Evolutionary conservation across 2,797 vertebrate species (phyloP).

Genomic region (Halcyon smyrnensis): DNA sequence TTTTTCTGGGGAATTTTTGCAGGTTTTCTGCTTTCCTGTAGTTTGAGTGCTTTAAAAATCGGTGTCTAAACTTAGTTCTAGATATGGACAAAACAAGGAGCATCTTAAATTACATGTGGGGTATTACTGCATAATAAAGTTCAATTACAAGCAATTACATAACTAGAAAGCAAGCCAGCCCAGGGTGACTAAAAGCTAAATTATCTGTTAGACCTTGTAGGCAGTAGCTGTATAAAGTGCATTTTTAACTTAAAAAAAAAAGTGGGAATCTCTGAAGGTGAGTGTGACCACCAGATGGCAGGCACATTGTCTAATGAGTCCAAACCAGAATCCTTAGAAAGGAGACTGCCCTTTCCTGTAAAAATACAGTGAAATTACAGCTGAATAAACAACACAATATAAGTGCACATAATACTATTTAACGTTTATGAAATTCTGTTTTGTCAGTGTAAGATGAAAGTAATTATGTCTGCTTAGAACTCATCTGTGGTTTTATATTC

Average conservation of each 20-base stretch:
- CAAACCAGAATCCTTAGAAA: background rate
- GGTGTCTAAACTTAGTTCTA: background rate
- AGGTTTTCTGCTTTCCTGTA: background rate
- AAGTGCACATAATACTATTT: background rate
- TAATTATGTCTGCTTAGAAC: background rate
- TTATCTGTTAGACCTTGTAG: background rate
- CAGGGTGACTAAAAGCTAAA: background rate
- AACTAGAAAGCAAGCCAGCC: background rate
- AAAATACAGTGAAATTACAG: background rate
- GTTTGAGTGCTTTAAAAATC: background rate
- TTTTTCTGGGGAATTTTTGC: background rate
- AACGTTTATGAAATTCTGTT: background rate
- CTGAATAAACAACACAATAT: background rate
- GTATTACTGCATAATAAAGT: background rate
- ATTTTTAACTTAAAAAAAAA: background rate
- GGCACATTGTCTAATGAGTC: background rate
- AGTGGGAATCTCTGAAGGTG: background rate
- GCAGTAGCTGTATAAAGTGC: background rate
- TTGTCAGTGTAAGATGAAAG: background rate
- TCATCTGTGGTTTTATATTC: background rate
- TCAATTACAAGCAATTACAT: background rate
- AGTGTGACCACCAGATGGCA: conserved; percentile 61
- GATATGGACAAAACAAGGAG: accelerated
- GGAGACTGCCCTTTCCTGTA: background rate
- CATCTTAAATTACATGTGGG: background rate